Evolutionary conservation across 1,140 invertebrate species (phyloP).

Genomic region (Uloborus diversus): DNA sequence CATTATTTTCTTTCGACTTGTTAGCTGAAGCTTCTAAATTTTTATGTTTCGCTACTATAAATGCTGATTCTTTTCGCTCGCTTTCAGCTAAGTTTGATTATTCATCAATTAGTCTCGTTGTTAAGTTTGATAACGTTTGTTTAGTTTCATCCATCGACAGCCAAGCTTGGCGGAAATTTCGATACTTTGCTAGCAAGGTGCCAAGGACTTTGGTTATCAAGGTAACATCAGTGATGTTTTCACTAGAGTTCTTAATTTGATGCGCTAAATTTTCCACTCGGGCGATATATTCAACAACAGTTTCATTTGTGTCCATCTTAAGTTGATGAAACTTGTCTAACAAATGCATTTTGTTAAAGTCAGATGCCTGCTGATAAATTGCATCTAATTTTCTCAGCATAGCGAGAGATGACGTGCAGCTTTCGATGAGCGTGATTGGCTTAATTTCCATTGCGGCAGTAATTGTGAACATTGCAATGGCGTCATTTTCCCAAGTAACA

Average conservation of each 20-base stretch:
- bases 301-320: not conserved
- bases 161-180: slow-evolving; percentile 18
- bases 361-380: not conserved
- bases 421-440: slow-evolving; percentile 9
- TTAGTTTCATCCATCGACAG: slow-evolving; percentile 7
- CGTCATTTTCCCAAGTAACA: too few species aligned
- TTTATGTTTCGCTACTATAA: not conserved
- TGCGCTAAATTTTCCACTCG: slow-evolving; percentile 1
- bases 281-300: not conserved
- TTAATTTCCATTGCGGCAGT: not conserved
- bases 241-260: not conserved
- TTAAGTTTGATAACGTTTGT: slow-evolving; percentile 5
- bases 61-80: not conserved
- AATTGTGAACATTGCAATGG: slow-evolving; percentile 4
- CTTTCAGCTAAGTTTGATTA: not conserved
- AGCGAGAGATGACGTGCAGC: not conserved
- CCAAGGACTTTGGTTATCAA: slow-evolving; percentile 11
- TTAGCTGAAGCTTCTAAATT: too few species aligned
- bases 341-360: slow-evolving; percentile 21
- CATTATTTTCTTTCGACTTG: too few species aligned
- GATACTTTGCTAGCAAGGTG: slow-evolving; percentile 3
- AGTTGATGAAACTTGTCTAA: slow-evolving; percentile 13
- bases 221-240: not conserved
- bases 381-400: not conserved
- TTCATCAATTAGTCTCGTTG: not conserved